Conservation (phyloP, 1,140 invertebrate species). For the Zaprionus tsacasi region DNA sequence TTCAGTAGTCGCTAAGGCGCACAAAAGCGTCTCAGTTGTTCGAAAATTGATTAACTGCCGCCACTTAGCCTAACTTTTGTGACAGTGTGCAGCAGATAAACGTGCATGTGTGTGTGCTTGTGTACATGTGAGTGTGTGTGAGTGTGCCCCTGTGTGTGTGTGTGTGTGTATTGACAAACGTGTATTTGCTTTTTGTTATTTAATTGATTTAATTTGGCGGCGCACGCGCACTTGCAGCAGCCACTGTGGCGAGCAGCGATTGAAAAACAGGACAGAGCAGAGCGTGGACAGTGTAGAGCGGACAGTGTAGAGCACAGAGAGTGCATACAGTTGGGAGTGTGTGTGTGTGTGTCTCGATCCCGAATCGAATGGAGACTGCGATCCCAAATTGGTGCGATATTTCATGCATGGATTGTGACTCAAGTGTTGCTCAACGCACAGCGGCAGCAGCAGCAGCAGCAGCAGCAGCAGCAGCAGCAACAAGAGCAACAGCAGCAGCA, state of each 20-base stretch:
- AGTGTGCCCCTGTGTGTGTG: neutral
- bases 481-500: conserved; percentile 3
- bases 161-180: conserved; percentile 10
- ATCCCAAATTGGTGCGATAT: conserved; percentile 72
- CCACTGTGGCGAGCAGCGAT: conserved; percentile 48
- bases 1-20: neutral
- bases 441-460: neutral
- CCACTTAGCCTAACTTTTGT: conserved; percentile 6
- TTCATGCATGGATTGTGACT: conserved; percentile 61
- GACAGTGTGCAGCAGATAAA: conserved; percentile 11
- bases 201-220: conserved; percentile 79
- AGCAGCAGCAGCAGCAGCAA: conserved; percentile 11
- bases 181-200: conserved; percentile 47
- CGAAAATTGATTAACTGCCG: conserved; percentile 17
- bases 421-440: conserved; percentile 56
- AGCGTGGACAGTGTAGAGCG: neutral
- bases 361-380: conserved; percentile 8
- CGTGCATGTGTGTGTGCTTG: neutral
- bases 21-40: neutral
- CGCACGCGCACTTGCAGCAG: conserved; percentile 46
- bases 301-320: neutral
- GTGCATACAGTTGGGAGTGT: neutral
- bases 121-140: neutral
- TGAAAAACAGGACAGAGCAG: neutral
- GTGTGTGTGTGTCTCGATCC: neutral